These are phyloP conservation scores for Ramazzottius varieornatus DNA, from an alignment of 2,888 invertebrate species.

Conservation along the genomic window DNA sequence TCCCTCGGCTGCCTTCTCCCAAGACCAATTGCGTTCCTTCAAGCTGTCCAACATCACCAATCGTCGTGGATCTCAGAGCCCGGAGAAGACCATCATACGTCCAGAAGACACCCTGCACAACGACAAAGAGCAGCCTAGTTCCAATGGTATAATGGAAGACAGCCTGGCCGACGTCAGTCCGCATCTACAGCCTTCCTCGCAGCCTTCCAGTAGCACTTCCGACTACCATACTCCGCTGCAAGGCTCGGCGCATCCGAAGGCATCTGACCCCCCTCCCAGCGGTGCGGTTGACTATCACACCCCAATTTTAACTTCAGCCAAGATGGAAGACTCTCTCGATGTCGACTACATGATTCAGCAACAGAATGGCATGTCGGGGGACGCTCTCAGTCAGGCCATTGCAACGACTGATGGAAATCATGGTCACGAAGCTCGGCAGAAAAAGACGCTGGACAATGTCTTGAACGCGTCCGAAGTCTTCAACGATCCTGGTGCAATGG, in stretches of 20 bases:
- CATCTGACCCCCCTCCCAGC: not conserved
- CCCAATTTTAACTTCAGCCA: not conserved
- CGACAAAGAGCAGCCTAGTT: not conserved
- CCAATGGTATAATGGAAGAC: not conserved
- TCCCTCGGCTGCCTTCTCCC: no score
- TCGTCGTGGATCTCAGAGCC: not conserved
- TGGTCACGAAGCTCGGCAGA: not conserved
- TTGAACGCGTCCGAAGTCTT: not conserved
- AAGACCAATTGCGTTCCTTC: no score
- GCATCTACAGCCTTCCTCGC: not conserved
- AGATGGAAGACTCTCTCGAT: not conserved
- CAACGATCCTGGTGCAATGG: not conserved
- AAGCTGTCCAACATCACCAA: not conserved
- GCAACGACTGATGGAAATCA: not conserved
- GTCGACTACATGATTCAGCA: no score
- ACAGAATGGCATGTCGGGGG: no score
- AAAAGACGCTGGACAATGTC: not conserved
- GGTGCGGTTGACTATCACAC: not conserved
- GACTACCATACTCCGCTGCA: no score
- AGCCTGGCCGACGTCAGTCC: not conserved
- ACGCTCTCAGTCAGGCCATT: no score
- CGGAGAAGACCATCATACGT: not conserved
- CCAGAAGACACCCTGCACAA: not conserved
- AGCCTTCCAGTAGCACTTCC: no score
- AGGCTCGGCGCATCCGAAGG: no score